Evolutionary conservation across 2,888 invertebrate species (phyloP).

Genomic region (Cylloceria caligata): DNA sequence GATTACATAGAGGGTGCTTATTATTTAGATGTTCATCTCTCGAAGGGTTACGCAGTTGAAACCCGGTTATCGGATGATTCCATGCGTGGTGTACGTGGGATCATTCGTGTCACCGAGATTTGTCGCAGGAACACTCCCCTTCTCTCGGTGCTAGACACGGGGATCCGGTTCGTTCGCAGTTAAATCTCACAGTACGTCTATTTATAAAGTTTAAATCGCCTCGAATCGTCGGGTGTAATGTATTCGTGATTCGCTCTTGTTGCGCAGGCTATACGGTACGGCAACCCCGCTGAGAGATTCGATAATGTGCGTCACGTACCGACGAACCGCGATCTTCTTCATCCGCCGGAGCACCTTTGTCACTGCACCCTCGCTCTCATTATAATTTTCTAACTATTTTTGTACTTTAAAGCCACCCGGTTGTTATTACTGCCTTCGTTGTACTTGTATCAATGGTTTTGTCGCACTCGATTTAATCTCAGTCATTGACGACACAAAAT

Average conservation of each 20-base stretch:
- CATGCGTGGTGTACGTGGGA: neutral
- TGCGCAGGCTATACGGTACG: conserved; percentile 10
- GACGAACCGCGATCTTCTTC: conserved; percentile 21
- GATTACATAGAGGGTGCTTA: conserved; percentile 57
- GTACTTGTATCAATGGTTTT: neutral
- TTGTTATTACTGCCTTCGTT: neutral
- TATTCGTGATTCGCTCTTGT: conserved; percentile 35
- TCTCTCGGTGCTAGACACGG: neutral
- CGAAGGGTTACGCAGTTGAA: neutral
- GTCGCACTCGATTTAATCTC: neutral
- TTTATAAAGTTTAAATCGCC: conserved; percentile 54
- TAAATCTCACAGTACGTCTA: conserved; percentile 22
- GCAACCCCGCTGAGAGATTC: conserved; percentile 22
- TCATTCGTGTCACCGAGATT: conserved; percentile 21
- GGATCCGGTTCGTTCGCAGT: conserved; percentile 23
- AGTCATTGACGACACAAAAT: neutral
- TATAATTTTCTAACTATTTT: conserved; percentile 1
- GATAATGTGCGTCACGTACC: conserved; percentile 29
- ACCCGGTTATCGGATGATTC: conserved; percentile 20
- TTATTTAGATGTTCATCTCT: conserved; percentile 30
- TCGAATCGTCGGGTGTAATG: conserved; percentile 41
- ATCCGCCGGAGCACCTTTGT: conserved; percentile 30
- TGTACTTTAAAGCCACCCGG: neutral
- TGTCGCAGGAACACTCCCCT: conserved; percentile 21
- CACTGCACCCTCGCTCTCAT: conserved; percentile 5